Percentiles rank a stretch among this genome's conserved stretches.
These are phyloP conservation scores for Bradypus variegatus DNA, from an alignment of 2,797 vertebrate species.

Conservation along the genomic window DNA sequence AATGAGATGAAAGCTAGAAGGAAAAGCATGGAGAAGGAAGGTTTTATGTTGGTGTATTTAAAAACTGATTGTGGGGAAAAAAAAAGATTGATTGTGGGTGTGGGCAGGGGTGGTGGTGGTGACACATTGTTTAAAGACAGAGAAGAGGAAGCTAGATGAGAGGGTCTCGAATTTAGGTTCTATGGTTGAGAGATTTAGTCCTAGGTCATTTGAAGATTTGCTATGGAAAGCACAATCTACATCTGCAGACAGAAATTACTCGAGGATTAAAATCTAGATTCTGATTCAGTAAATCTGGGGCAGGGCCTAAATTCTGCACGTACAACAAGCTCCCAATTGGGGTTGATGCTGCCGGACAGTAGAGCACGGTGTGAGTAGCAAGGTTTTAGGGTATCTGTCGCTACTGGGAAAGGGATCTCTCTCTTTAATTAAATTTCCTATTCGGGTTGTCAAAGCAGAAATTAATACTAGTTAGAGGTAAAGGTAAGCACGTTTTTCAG, in stretches of 20 bases:
- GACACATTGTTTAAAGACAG: not conserved
- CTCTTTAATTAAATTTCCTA: not conserved
- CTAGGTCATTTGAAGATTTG: not conserved
- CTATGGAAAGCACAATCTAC: not conserved
- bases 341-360: not conserved
- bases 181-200: not conserved
- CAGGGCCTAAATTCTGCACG: not conserved
- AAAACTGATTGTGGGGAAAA: not conserved
- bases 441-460: not conserved
- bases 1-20: not conserved
- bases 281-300: not conserved
- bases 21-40: not conserved
- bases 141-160: not conserved
- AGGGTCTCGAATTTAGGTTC: not conserved
- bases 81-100: not conserved
- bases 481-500: not conserved
- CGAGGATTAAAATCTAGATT: not conserved
- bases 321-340: not conserved
- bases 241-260: not conserved
- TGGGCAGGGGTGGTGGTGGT: not conserved
- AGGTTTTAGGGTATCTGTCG: not conserved
- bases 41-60: not conserved
- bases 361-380: not conserved
- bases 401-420: not conserved
- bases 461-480: not conserved